These are phyloP conservation scores for Nansenia antarctica DNA, from an alignment of 2,113 vertebrate species.

Conservation along the genomic window DNA sequence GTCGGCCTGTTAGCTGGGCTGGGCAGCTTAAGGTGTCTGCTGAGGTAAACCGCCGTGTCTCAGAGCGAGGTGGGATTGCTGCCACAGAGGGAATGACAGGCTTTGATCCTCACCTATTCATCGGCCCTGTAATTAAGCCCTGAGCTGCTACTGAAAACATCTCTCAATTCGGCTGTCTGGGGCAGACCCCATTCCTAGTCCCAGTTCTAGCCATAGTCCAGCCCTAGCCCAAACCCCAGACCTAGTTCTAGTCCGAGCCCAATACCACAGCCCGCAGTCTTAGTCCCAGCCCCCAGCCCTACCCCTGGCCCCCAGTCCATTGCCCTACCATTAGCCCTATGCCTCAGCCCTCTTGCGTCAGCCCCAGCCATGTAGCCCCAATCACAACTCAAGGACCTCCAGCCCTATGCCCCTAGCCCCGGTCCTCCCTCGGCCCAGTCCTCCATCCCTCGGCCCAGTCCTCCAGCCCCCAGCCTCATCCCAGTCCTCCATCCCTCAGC, in stretches of 20 bases:
- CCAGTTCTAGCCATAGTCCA: no score
- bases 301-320: no score
- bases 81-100: conserved; percentile 22
- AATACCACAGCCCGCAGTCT: no score
- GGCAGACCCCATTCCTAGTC: no score
- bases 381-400: no score
- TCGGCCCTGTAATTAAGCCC: conserved; percentile 42
- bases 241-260: no score
- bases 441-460: not conserved
- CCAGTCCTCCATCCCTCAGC: no score
- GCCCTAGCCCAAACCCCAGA: no score
- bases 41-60: conserved; percentile 44
- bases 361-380: no score
- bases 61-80: conserved; percentile 22
- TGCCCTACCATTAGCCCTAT: not conserved
- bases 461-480: no score
- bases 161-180: not conserved
- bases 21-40: conserved; percentile 36
- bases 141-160: conserved; percentile 27
- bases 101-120: conserved; percentile 54
- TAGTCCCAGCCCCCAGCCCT: not conserved
- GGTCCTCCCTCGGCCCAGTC: not conserved
- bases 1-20: conserved; percentile 12
- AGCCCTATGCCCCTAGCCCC: no score
- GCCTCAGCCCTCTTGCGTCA: no score